Evolutionary conservation across 2,888 invertebrate species (phyloP).

Genomic region (Hyppa rectilinea): DNA sequence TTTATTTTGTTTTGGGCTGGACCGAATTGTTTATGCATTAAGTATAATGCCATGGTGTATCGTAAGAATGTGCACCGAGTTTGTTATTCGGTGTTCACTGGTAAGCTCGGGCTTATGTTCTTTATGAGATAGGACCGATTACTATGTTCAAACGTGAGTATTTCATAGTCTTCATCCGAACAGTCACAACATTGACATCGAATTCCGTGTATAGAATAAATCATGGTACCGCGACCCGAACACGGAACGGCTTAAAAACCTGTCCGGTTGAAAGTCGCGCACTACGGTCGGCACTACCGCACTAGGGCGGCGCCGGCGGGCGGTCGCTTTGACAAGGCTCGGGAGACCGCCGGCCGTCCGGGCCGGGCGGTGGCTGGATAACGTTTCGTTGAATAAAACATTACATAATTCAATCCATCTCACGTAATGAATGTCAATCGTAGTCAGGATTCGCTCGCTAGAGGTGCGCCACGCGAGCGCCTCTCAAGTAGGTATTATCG

Average conservation of each 20-base stretch:
- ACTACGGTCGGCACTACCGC: background rate
- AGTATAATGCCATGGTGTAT: background rate
- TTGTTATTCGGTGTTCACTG: background rate
- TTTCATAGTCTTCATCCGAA: slow-evolving; percentile 1
- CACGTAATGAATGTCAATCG: slow-evolving; percentile 60
- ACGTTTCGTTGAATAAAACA: slow-evolving; percentile 53
- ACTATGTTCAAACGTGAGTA: background rate
- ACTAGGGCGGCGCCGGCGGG: background rate
- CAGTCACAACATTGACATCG: slow-evolving; percentile 29
- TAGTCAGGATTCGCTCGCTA: slow-evolving; percentile 18
- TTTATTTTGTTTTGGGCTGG: too few relatives aligned
- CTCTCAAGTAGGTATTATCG: slow-evolving; percentile 13
- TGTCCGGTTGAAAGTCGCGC: background rate
- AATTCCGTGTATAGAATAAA: slow-evolving; percentile 33
- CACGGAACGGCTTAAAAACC: slow-evolving; percentile 7
- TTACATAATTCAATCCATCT: slow-evolving; percentile 53
- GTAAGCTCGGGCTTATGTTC: background rate
- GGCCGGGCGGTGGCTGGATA: background rate
- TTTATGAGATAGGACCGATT: background rate
- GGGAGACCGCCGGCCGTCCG: background rate
- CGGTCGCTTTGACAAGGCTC: background rate
- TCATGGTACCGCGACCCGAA: slow-evolving; percentile 3
- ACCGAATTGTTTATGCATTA: background rate
- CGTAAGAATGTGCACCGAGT: background rate
- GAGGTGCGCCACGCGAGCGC: slow-evolving; percentile 14